These are phyloP conservation scores for Daubentonia madagascariensis DNA, from an alignment of 2,113 vertebrate species.

Conservation along the genomic window DNA sequence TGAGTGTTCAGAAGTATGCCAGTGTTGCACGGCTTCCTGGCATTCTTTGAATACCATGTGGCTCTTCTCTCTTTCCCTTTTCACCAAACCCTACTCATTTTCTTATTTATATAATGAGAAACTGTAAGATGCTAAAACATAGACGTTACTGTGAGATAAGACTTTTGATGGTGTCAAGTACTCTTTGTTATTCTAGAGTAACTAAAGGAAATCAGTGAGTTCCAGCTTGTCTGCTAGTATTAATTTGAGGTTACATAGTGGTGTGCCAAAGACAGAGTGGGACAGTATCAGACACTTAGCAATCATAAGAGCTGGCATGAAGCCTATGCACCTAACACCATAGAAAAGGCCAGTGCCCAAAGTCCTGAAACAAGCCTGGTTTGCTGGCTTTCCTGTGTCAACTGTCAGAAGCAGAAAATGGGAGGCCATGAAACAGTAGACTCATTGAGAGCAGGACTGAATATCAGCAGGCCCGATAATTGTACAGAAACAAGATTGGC, in stretches of 20 bases:
- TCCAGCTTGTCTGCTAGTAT: background rate
- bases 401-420: background rate
- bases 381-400: background rate
- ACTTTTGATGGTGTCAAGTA: background rate
- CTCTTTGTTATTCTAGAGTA: background rate
- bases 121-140: background rate
- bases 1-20: background rate
- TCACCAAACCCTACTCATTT: background rate
- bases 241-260: background rate
- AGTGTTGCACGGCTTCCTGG: background rate
- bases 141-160: background rate
- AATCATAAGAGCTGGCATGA: fast-evolving
- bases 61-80: background rate
- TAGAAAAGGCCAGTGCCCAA: background rate
- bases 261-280: fast-evolving
- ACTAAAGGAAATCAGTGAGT: background rate
- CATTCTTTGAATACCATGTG: background rate
- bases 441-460: background rate
- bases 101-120: background rate
- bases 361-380: background rate
- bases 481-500: background rate
- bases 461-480: background rate
- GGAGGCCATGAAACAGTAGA: background rate
- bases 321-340: fast-evolving
- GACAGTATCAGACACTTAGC: no score